Conservation (phyloP, 2,797 vertebrate genomes). For the Molossus alvarezi region DNA sequence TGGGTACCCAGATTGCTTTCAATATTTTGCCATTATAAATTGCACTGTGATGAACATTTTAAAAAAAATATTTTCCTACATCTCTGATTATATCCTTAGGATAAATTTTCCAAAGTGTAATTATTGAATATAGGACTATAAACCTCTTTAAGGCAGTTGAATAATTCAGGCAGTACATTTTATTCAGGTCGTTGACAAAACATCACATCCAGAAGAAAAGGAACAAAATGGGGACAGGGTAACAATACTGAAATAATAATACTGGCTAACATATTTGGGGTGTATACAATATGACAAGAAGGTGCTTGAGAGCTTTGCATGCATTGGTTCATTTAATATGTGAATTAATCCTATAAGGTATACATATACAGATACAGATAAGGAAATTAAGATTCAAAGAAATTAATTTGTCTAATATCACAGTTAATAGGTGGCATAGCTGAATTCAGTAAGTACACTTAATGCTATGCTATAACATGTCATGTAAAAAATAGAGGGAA, state of each 20-base stretch:
- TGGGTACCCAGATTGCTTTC: not conserved
- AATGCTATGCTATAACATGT: not conserved
- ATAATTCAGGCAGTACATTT: conserved; percentile 21
- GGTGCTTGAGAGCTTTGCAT: conserved; percentile 4
- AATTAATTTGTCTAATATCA: conserved; percentile 47
- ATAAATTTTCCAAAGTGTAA: conserved; percentile 59
- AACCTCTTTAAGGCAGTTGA: conserved; percentile 36
- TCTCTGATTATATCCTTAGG: conserved; percentile 48
- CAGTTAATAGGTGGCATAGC: not conserved
- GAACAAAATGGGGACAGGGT: conserved; percentile 38
- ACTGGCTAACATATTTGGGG: not conserved
- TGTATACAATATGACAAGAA: not conserved
- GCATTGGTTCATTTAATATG: conserved; percentile 28
- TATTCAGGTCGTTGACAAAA: conserved; percentile 24
- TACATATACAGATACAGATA: not conserved
- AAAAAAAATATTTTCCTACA: conserved; percentile 55
- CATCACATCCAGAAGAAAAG: conserved; percentile 28
- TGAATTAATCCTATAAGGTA: conserved; percentile 57
- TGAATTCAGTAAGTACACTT: conserved; percentile 14
- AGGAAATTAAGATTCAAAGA: conserved; percentile 47
- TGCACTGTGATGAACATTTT: conserved; percentile 48
- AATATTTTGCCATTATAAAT: conserved; percentile 61
- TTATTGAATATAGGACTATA: conserved; percentile 38
- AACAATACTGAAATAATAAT: conserved; percentile 8
- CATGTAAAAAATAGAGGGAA: not conserved